Evolutionary conservation across 2,888 invertebrate species (phyloP).

Genomic region (Aphrophora alni): DNA sequence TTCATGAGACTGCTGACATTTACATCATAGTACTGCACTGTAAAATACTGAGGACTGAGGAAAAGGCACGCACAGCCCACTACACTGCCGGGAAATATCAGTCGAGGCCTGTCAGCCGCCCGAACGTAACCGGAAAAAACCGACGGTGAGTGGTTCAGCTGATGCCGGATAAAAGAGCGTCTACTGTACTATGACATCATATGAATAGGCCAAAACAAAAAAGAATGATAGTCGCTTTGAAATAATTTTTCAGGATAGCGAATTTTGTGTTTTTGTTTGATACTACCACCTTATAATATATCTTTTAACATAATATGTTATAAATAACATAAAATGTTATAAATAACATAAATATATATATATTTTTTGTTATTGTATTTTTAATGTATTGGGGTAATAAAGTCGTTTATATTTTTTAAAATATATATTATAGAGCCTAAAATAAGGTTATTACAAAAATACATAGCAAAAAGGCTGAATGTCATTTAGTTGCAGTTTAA

Average conservation of each 20-base stretch:
- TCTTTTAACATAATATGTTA: no score
- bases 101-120: no score
- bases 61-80: no score
- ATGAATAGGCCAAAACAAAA: neutral
- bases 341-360: neutral
- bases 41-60: no score
- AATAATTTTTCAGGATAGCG: neutral
- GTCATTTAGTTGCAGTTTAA: neutral
- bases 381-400: neutral
- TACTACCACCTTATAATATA: neutral
- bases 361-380: neutral
- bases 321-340: no score
- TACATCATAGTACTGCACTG: no score
- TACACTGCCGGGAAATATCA: no score
- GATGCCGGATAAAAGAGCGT: no score
- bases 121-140: no score
- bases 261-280: slow-evolving; percentile 10
- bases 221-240: slow-evolving; percentile 9
- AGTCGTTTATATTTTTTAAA: neutral
- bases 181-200: no score
- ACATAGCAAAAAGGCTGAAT: neutral
- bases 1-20: no score
- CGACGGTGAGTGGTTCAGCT: no score
- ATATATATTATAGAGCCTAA: neutral
- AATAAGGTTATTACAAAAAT: neutral